A percentile compares a stretch with the other conserved stretches of the same genome.
Conservation (phyloP, 2,113 vertebrate genomes). For the Laticauda laticaudata region DNA sequence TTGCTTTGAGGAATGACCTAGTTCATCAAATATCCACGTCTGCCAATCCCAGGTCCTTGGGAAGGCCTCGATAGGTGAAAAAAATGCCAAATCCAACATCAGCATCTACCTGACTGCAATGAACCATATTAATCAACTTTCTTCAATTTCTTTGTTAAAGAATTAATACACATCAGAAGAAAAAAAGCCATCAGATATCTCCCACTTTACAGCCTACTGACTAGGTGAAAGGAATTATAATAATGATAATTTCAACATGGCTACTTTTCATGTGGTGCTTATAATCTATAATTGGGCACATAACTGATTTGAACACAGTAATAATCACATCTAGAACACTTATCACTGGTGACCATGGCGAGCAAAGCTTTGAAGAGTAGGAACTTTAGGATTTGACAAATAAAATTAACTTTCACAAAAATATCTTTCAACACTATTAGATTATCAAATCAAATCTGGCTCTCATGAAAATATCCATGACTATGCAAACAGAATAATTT, state of each 20-base stretch:
- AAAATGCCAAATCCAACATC: background rate
- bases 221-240: background rate
- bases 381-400: constrained; percentile 51
- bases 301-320: background rate
- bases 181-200: background rate
- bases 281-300: background rate
- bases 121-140: background rate
- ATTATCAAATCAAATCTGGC: background rate
- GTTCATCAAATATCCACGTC: background rate
- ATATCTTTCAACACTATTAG: background rate
- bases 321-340: background rate
- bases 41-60: background rate
- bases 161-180: background rate
- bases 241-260: background rate
- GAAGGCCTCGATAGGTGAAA: background rate
- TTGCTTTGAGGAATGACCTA: no score
- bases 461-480: background rate
- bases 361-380: background rate
- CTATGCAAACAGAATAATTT: background rate
- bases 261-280: background rate
- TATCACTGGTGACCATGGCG: constrained; percentile 23
- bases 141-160: background rate
- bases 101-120: background rate
- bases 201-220: background rate
- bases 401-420: constrained; percentile 41